These are phyloP conservation scores for Chaetura pelagica DNA, from an alignment of 2,113 vertebrate species.

Conservation along the genomic window DNA sequence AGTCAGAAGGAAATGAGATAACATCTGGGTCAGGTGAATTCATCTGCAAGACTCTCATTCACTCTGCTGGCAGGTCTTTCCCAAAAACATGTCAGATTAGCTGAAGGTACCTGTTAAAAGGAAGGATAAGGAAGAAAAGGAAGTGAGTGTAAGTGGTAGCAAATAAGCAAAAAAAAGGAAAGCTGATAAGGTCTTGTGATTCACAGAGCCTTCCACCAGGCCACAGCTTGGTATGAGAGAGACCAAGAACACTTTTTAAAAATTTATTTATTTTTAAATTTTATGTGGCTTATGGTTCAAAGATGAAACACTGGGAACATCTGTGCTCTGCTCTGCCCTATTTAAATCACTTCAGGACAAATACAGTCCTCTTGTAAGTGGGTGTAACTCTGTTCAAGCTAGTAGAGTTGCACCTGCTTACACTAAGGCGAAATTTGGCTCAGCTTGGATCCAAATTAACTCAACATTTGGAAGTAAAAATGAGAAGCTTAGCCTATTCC, in stretches of 20 bases:
- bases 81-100: background rate
- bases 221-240: background rate
- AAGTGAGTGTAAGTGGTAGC: background rate
- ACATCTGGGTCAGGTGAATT: background rate
- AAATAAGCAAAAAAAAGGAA: background rate
- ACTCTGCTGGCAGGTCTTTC: background rate
- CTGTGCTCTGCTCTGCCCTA: constrained; percentile 21
- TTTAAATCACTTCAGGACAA: constrained; percentile 51
- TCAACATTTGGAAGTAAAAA: constrained; percentile 54
- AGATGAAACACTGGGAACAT: constrained; percentile 45
- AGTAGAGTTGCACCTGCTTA: constrained; percentile 54
- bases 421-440: background rate
- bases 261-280: background rate
- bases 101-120: background rate
- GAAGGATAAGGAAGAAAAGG: background rate
- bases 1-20: background rate
- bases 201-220: background rate
- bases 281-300: background rate
- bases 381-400: constrained; percentile 38
- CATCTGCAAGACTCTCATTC: background rate
- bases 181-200: background rate
- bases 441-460: constrained; percentile 33
- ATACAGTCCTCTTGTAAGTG: constrained; percentile 7
- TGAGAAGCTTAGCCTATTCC: constrained; percentile 1
- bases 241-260: background rate